Base-by-base conservation (phyloP, 2,113 vertebrate species). In the Atrichornis clamosus region DNA sequence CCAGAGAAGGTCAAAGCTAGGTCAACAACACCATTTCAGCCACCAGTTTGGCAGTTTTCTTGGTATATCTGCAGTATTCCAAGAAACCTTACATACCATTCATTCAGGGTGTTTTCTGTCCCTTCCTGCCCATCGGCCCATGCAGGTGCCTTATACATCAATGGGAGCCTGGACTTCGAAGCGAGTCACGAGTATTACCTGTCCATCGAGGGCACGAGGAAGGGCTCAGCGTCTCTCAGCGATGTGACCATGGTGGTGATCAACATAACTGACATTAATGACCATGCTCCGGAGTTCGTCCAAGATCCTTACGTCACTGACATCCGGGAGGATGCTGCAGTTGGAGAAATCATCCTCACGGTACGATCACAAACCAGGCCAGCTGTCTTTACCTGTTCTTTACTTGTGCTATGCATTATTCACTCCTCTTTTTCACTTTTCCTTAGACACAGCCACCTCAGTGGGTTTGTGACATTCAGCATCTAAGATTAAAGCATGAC, bases 241-340 rank as follows among this genome's bases (percentile, higher is more conserved):
- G 99, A 99, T 70, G 96, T 99, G 82, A 98, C 98, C 93, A 99
- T 98, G 28, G 96, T 99, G 1, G 97, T 99, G 90, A 97, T 99
- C 96, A 99, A 99, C 73, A 96, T 99, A 95, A 99, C 98, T 0
- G 99, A 99, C 64, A 93, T 99, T 62, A 99, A 99, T 7, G 99
- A 99, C 93, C 98, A 99, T 8, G 56, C 96, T 3, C 99, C 99
- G 1, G 95, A 96, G 73, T 99, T 99, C 82, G 91, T 94, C 69
- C 98, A 96, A 63, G 97, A 97, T 5, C 97, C 97, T 90, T 99
- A 99, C 91, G 97, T 95, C 6, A 10, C 97, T 0, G 98, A 98
- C 50, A 97, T 99, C 62, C 91, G 97, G 2, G 99, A 99, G 96
- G 98, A 99, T 18, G 97, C 98, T 63, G 72, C 95, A 2, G 95